A percentile compares a stretch with the other conserved stretches of the same genome.
Conservation (phyloP, 1,140 invertebrate species). For the Solenopsis fugax region DNA sequence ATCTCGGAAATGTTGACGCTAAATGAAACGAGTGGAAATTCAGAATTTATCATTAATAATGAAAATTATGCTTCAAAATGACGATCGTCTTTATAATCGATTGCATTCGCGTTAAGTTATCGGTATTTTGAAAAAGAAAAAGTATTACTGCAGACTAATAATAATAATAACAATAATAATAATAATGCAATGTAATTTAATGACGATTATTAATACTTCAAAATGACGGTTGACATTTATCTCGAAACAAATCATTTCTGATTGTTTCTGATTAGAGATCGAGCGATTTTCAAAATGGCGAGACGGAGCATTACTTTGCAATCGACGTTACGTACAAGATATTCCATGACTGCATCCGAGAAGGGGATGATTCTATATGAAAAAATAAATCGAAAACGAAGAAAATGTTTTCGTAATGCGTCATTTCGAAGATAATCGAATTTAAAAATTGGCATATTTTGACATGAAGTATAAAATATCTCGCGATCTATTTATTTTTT, state of each 20-base stretch:
- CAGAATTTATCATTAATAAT: background rate
- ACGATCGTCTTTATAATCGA: background rate
- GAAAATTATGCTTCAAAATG: background rate
- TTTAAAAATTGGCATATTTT: too few species aligned
- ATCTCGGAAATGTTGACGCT: background rate
- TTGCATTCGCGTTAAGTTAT: background rate
- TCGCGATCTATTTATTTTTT: too few species aligned
- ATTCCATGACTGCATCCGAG: too few species aligned
- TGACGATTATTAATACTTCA: background rate
- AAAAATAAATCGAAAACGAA: too few species aligned
- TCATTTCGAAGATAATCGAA: too few species aligned
- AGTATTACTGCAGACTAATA: background rate
- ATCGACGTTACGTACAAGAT: background rate
- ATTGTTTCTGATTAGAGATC: background rate
- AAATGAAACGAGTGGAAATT: background rate
- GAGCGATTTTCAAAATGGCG: background rate
- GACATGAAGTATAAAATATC: too few species aligned
- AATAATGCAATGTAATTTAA: background rate
- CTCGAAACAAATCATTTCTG: background rate
- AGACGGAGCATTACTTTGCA: background rate
- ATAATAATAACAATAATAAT: slow-evolving; percentile 3
- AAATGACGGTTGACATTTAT: background rate
- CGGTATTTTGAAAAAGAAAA: background rate
- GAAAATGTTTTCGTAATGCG: too few species aligned
- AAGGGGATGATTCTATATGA: too few species aligned